Evolutionary conservation across 2,888 invertebrate species (phyloP), one percentile per base, ranked within the genome.

Genomic region (Acronicta alni): DNA sequence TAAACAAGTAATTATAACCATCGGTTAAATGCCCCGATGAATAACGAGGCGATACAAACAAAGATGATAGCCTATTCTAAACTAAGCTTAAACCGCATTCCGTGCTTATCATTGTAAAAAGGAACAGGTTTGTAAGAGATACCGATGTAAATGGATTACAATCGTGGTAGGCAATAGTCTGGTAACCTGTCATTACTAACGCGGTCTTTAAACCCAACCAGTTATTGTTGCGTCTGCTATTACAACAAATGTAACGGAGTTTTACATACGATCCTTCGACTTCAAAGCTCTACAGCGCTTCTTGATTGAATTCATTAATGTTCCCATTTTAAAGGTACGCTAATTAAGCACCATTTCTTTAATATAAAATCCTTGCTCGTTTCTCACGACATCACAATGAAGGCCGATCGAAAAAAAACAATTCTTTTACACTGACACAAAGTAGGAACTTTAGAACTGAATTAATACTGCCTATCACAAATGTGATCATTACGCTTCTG

Each of bases 401-500:
- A 59, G 23, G 6, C 14, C 14, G 16, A 12, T 26, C 4, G n/a
- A 57, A 53, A 55, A 57, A 42, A 38, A 30, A 10, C 12, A 10
- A 60, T 6, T 43, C 18, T 23, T 37, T 17, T 8, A 47, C 15
- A 17, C 35, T 35, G 26, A 51, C 41, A 10, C 17, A 8, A 46
- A 53, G 14, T 47, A 68, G 65, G 52, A 55, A 67, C 57, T 57
- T 32, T 32, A 61, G 39, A 56, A 9, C 45, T 58, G 43, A 58
- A 63, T 57, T 59, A 43, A 30, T 59, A 47, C 38, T 2, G 41
- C 66, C 43, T 71, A 71, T 66, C 57, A 57, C 17, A 59, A 54
- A 57, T 51, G 49, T 43, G 20, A 59, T 67, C 18, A 44, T 15
- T 43, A 58, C 63, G 53, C 54, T 67, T 63, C 67, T 67, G 64